Evolutionary conservation across 2,888 invertebrate species (phyloP), one percentile per base, ranked within the genome.

Genomic region (Orthonevra nobilis): DNA sequence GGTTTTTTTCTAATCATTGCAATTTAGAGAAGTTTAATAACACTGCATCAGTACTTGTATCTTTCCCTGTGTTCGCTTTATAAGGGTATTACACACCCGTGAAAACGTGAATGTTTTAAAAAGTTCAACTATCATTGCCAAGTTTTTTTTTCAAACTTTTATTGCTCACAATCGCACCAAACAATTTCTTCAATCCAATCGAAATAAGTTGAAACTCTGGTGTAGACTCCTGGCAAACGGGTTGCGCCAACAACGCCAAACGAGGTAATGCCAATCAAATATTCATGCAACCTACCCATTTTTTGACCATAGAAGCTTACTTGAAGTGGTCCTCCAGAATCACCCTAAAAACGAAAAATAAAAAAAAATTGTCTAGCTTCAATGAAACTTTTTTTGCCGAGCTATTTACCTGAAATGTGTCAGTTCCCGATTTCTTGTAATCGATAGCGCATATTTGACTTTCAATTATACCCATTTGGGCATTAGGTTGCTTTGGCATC

Each of bases 251-350:
- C 83, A 1, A 86, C 83, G 0, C 89, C 89, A 69, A 86, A 89
- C 0, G 88, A 88, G 7, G 89, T 89, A 2, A 89, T 83, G 6
- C 89, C 89, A 15, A 87, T 86, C 0, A 87, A 79, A 66, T 86
- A 86, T 10, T 86, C 85, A 32, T 86, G 86, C 0, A 84, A 79
- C 5, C 83, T 68, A n/a, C n/a, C n/a, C n/a, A n/a, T n/a, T 2
- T 82, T 82, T 6, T 83, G 75, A 1, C 85, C 86, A 0, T 81
- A 82, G 1, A 87, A 68, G 72, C 85, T 87, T 12, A 87, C 73
- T 50, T 88, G 88, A 3, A 88, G 64, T 0, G 88, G 88, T 12
- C 88, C 87, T 1, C 88, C 88, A 0, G 88, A 88, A 38, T 88
- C 88, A 0, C 88, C 88, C 82, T 85, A n/a, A n/a, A n/a, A n/a